These are phyloP conservation scores for Cheirogaleus medius DNA, from an alignment of 2,113 vertebrate species.

Conservation along the genomic window DNA sequence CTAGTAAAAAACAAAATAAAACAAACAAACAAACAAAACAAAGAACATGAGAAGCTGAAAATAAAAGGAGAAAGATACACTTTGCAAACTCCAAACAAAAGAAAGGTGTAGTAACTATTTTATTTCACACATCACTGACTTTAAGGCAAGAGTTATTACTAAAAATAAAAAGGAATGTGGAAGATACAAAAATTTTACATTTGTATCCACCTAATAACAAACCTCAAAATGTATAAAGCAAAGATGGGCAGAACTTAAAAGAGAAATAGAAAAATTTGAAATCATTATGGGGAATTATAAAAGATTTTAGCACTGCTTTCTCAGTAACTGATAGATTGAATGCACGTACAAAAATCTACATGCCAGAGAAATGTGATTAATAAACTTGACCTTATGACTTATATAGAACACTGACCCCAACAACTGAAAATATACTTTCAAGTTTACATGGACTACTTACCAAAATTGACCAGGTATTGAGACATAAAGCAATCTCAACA, in stretches of 20 bases:
- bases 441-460: background rate
- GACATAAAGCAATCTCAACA: background rate
- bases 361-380: background rate
- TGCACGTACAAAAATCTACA: background rate
- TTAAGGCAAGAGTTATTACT: background rate
- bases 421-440: background rate
- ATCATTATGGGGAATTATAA: background rate
- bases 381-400: background rate
- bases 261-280: background rate
- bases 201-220: background rate
- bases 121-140: background rate
- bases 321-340: background rate
- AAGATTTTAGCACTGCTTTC: background rate
- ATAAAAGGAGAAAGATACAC: background rate
- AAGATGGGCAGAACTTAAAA: background rate
- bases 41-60: background rate
- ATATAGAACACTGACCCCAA: background rate
- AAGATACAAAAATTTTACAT: background rate
- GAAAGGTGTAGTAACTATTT: background rate
- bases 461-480: background rate
- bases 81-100: background rate
- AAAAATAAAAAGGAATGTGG: background rate
- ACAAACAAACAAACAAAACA: no score
- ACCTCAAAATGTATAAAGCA: background rate
- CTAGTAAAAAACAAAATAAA: background rate